Percentiles rank a stretch among this genome's conserved stretches.
These are phyloP conservation scores for Nyleta sp. DNA, from an alignment of 2,888 invertebrate species.

Conservation along the genomic window DNA sequence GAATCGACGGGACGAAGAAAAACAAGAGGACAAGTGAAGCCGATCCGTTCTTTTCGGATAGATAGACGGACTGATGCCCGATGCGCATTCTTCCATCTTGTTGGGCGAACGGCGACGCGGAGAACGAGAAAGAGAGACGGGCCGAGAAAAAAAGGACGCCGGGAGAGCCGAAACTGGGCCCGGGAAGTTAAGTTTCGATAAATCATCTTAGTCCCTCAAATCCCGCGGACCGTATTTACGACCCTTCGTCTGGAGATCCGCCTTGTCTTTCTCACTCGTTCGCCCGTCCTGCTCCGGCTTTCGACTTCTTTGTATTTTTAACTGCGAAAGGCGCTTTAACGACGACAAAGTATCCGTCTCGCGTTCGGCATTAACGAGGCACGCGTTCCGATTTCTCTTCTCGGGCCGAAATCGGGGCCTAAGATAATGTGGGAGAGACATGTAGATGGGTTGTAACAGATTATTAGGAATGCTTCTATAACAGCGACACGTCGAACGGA, in stretches of 20 bases:
- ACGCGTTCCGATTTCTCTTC: conserved; percentile 64
- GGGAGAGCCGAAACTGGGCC: conserved; percentile 61
- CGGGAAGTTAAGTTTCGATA: conserved; percentile 80
- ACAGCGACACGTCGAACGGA: conserved; percentile 51
- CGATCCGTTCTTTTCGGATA: conserved; percentile 18
- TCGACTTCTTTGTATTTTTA: conserved; percentile 72
- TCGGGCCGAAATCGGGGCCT: conserved; percentile 35
- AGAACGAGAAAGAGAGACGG: conserved; percentile 12
- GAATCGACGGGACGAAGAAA: conserved; percentile 39
- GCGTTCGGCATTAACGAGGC: conserved; percentile 65
- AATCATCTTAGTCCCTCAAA: conserved; percentile 80
- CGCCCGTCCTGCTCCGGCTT: conserved; percentile 61
- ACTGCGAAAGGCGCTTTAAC: conserved; percentile 76
- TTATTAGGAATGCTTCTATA: conserved; percentile 52
- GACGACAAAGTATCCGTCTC: conserved; percentile 77
- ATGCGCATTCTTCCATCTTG: conserved; percentile 56
- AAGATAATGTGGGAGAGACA: conserved; percentile 41
- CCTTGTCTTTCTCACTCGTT: conserved; percentile 71
- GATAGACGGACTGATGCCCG: conserved; percentile 34
- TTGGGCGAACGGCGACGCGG: background rate
- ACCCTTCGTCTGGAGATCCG: conserved; percentile 70
- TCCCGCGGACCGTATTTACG: conserved; percentile 78
- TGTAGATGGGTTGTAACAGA: conserved; percentile 57
- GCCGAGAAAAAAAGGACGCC: background rate
- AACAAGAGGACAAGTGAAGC: conserved; percentile 50